Percentiles rank a stretch among this genome's conserved stretches.
phyloP scores from a whole-genome alignment of 2,888 invertebrate species.

The Acleris literana region DNA sequence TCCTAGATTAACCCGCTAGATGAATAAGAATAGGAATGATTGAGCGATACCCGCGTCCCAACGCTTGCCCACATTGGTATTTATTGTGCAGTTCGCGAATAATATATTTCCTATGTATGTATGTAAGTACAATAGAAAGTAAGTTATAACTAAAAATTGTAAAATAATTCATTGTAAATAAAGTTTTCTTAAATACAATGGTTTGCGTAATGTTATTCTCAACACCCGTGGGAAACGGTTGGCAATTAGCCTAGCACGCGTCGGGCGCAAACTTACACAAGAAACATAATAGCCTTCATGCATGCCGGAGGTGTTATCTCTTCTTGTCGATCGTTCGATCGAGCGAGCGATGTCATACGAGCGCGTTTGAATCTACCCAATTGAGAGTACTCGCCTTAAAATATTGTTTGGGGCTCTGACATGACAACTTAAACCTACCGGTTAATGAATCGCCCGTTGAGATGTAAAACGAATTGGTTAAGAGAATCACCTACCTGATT shows the following conservation, averaged over 20 bases:
- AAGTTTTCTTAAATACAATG: constrained; percentile 72
- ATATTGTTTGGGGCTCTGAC: too few relatives aligned
- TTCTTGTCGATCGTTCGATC: too few relatives aligned
- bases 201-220: constrained; percentile 62
- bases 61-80: constrained; percentile 48
- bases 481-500: too few relatives aligned
- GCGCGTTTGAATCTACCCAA: too few relatives aligned
- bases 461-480: too few relatives aligned
- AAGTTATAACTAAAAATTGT: constrained; percentile 74
- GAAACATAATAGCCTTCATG: neutral
- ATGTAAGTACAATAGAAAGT: constrained; percentile 63
- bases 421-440: too few relatives aligned
- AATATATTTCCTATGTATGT: constrained; percentile 53
- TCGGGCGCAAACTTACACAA: constrained; percentile 5
- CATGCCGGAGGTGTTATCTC: too few relatives aligned
- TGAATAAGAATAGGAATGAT: constrained; percentile 40
- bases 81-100: constrained; percentile 42
- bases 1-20: constrained; percentile 13
- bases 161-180: constrained; percentile 82
- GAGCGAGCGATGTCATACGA: too few relatives aligned
- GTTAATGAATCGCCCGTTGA: too few relatives aligned
- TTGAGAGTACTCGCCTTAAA: too few relatives aligned
- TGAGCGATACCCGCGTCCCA: constrained; percentile 37
- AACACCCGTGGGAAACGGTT: constrained; percentile 60
- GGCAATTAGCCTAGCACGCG: constrained; percentile 43